Percentiles rank a stretch among this genome's conserved stretches.
Evolutionary conservation across 30 jellyfish, hydroid and myxozoan species (phyloP).

Genomic region (Cassiopea andromeda): DNA sequence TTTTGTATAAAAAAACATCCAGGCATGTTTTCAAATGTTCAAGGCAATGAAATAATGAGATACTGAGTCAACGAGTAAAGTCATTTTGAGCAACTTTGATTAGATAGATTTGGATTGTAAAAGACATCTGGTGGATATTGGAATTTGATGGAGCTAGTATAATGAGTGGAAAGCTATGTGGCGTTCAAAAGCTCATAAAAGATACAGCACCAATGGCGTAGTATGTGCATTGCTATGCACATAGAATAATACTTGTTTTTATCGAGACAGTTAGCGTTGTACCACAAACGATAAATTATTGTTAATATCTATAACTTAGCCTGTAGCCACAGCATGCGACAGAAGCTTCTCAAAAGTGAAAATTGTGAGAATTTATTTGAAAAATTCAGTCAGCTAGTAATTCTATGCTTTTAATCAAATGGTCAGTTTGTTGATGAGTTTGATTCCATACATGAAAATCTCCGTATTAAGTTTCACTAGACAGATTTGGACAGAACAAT

Average conservation of each 20-base stretch:
- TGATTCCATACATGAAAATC: no score
- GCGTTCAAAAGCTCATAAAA: conserved; percentile 28
- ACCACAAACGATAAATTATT: conserved; percentile 5
- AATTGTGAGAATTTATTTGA: neutral
- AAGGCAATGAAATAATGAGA: neutral
- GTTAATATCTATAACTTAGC: neutral
- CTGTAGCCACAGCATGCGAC: no score
- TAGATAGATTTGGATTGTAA: conserved; percentile 41
- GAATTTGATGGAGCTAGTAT: conserved; percentile 46
- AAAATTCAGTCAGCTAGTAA: no score
- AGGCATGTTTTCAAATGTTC: conserved; percentile 17
- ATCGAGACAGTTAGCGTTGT: conserved; percentile 8
- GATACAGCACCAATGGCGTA: conserved; percentile 47
- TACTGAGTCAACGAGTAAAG: neutral
- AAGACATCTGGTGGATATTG: conserved; percentile 25
- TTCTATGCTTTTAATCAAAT: no score
- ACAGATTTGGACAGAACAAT: no score
- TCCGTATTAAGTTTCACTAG: no score
- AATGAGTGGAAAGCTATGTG: conserved; percentile 48
- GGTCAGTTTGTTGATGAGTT: no score
- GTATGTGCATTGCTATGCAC: conserved; percentile 41
- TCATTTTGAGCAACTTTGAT: neutral
- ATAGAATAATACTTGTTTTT: conserved; percentile 24
- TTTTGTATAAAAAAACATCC: neutral
- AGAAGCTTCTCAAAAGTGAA: no score